These are phyloP conservation scores for Agrypnus murinus DNA, from an alignment of 2,888 invertebrate genomes.

Conservation along the genomic window DNA sequence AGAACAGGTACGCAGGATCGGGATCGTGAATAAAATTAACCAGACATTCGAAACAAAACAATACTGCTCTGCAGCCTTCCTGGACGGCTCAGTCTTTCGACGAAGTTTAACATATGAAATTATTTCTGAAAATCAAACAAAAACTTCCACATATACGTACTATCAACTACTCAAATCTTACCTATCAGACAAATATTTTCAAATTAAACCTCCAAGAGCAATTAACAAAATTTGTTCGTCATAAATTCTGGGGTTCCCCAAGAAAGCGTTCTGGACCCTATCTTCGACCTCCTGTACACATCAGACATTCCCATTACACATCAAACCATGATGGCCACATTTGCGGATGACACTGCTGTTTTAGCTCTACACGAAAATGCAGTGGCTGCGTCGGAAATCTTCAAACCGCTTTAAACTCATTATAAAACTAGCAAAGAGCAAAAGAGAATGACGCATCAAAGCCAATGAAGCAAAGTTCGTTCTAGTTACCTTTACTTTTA, in stretches of 20 bases:
- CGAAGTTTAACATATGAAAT: not conserved
- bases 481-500: no score
- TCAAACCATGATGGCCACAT: not conserved
- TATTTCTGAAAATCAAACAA: conserved; percentile 14
- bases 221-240: no score
- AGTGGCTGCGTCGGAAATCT: no score
- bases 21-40: conserved; percentile 1
- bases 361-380: not conserved
- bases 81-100: not conserved
- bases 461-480: no score
- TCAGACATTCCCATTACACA: not conserved
- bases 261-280: no score
- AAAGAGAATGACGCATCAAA: no score
- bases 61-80: not conserved
- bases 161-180: no score
- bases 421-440: not conserved
- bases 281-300: no score
- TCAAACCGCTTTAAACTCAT: not conserved
- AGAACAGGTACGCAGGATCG: not conserved
- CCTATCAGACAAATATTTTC: no score
- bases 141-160: no score
- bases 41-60: not conserved
- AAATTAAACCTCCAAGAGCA: no score
- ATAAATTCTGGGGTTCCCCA: no score
- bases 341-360: not conserved